Percentiles rank a stretch among this genome's conserved stretches.
Evolutionary conservation across 2,113 vertebrate species (phyloP).

Genomic region (Choloepus hoffmanni): DNA sequence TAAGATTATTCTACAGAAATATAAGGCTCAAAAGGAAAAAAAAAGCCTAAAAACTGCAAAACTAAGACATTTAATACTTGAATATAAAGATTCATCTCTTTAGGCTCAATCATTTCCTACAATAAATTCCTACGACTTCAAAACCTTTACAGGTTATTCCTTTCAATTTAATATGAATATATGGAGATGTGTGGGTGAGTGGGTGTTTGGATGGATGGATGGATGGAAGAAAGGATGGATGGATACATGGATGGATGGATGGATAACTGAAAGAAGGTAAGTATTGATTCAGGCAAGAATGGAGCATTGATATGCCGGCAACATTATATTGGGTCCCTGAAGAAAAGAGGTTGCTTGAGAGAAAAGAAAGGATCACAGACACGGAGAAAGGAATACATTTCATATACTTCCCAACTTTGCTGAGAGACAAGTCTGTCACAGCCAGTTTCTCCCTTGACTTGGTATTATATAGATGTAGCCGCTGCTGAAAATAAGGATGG

Average conservation of each 20-base stretch:
- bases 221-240: too few species aligned
- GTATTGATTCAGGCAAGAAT: neutral
- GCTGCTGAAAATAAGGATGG: conserved; percentile 69
- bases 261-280: neutral
- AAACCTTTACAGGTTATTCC: neutral
- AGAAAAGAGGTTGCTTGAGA: neutral
- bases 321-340: neutral
- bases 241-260: neutral
- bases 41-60: neutral
- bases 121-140: neutral
- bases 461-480: conserved; percentile 35
- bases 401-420: neutral
- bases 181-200: neutral
- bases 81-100: neutral
- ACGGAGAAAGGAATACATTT: neutral
- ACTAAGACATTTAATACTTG: neutral
- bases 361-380: neutral
- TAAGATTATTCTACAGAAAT: neutral
- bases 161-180: neutral
- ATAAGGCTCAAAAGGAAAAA: neutral
- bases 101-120: neutral
- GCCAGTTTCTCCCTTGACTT: conserved; percentile 38
- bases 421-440: neutral
- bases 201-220: neutral
- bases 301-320: neutral